These are phyloP conservation scores for Ferdinandea cuprea DNA, from an alignment of 2,888 invertebrate species.

Conservation along the genomic window DNA sequence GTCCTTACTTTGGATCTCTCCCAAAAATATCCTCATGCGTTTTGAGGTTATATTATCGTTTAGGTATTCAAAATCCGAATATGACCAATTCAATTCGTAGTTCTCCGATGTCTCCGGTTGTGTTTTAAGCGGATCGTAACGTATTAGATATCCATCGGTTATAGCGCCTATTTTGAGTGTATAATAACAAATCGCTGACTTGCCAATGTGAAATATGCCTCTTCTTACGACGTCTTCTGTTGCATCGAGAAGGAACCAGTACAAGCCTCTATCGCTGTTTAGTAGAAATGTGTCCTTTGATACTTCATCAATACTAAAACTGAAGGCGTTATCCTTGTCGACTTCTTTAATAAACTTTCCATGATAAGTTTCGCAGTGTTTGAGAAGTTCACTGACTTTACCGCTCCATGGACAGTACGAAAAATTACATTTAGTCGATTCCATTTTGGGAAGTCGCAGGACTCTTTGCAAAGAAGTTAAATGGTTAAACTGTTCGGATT, in stretches of 20 bases:
- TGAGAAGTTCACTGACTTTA: constrained; percentile 70
- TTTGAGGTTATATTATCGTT: constrained; percentile 55
- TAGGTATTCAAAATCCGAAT: constrained; percentile 38
- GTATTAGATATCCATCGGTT: constrained; percentile 13
- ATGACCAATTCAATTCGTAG: constrained; percentile 26
- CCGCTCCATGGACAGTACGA: constrained; percentile 74
- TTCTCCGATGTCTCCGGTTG: constrained; percentile 7
- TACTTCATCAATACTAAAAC: constrained; percentile 74
- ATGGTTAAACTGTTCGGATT: too few species aligned
- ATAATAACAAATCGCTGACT: constrained; percentile 72
- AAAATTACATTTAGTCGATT: constrained; percentile 68
- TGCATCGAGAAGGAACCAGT: constrained; percentile 73
- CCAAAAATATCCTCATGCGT: constrained; percentile 74
- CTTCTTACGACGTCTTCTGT: constrained; percentile 45
- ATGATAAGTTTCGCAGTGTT: constrained; percentile 75
- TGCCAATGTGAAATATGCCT: constrained; percentile 76
- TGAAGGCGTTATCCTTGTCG: constrained; percentile 60
- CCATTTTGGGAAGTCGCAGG: constrained; percentile 13
- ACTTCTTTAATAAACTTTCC: constrained; percentile 67
- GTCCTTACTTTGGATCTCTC: constrained; percentile 72
- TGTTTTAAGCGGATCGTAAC: constrained; percentile 14
- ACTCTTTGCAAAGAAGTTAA: too few species aligned
- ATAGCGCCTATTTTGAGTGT: constrained; percentile 70
- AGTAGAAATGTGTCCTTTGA: constrained; percentile 66
- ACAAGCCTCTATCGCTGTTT: constrained; percentile 67